These are phyloP conservation scores for Apodemia zela DNA, from an alignment of 2,888 invertebrate genomes.

Conservation along the genomic window DNA sequence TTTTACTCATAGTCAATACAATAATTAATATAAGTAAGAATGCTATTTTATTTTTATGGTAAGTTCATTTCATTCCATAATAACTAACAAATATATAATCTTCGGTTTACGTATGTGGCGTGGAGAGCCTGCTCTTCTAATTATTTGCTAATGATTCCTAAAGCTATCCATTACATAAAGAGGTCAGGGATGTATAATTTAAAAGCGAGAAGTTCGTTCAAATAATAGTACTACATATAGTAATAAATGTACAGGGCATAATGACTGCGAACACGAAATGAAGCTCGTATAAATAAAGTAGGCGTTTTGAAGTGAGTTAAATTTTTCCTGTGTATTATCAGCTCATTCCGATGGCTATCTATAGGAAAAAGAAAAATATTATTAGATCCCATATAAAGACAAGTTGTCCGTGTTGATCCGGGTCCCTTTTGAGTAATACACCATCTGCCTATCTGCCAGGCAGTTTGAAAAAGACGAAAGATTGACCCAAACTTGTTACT, in stretches of 20 bases:
- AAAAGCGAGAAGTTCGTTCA: slow-evolving; percentile 9
- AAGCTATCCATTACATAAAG: neutral
- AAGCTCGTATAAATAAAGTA: slow-evolving; percentile 20
- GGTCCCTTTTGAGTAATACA: too few relatives aligned
- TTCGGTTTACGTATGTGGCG: neutral
- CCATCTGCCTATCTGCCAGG: too few relatives aligned
- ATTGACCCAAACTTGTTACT: too few relatives aligned
- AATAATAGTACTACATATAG: slow-evolving; percentile 13
- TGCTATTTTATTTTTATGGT: too few relatives aligned
- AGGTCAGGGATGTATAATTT: neutral
- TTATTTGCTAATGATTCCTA: neutral
- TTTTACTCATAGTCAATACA: neutral
- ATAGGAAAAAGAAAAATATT: neutral
- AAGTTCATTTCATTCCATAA: neutral
- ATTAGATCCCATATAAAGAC: neutral
- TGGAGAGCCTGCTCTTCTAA: neutral
- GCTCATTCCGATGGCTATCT: slow-evolving; percentile 20
- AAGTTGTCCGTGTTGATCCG: too few relatives aligned
- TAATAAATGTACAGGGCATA: neutral
- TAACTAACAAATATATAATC: neutral
- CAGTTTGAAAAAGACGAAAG: too few relatives aligned
- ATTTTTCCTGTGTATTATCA: slow-evolving; percentile 19
- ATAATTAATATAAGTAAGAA: too few relatives aligned
- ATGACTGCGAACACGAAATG: slow-evolving; percentile 1
- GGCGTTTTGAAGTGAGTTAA: slow-evolving; percentile 20